These are phyloP conservation scores for Microcebus griseorufus DNA, from an alignment of 2,113 vertebrate species.

Conservation along the genomic window DNA sequence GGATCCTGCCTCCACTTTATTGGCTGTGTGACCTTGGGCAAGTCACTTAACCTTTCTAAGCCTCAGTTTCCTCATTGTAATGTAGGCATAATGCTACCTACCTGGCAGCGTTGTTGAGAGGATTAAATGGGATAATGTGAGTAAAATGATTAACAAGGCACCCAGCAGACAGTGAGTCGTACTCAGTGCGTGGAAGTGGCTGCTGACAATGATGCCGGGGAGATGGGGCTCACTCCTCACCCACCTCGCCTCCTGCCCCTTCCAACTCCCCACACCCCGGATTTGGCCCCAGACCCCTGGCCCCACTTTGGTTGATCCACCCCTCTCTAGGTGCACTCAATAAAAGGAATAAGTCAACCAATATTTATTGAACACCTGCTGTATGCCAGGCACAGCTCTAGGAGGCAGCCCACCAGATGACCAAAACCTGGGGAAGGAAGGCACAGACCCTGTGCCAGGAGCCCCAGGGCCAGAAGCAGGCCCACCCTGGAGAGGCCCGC, in stretches of 20 bases:
- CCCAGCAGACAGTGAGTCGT: not conserved
- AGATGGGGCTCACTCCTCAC: not conserved
- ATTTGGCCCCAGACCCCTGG: not conserved
- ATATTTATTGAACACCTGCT: not conserved
- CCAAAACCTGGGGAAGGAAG: not conserved
- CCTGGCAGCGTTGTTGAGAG: not conserved
- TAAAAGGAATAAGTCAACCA: not conserved
- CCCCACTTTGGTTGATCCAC: not conserved
- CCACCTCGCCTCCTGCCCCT: not conserved
- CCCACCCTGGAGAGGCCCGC: not conserved
- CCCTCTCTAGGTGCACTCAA: not conserved
- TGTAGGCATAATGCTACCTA: not conserved
- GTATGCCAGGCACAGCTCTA: not conserved
- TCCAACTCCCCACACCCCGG: too few relatives aligned
- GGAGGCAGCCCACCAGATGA: not conserved
- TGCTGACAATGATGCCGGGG: not conserved
- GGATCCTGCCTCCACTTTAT: not conserved
- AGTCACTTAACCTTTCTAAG: constrained; percentile 51
- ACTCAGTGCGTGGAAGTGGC: not conserved
- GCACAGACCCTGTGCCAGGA: not conserved
- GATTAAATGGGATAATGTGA: constrained; percentile 28
- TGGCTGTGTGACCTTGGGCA: constrained; percentile 42
- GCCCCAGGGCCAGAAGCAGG: not conserved
- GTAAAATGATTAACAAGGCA: constrained; percentile 34
- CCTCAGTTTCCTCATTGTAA: constrained; percentile 28